Evolutionary conservation across 2,888 invertebrate species (phyloP).

Genomic region (Incurvaria masculella): DNA sequence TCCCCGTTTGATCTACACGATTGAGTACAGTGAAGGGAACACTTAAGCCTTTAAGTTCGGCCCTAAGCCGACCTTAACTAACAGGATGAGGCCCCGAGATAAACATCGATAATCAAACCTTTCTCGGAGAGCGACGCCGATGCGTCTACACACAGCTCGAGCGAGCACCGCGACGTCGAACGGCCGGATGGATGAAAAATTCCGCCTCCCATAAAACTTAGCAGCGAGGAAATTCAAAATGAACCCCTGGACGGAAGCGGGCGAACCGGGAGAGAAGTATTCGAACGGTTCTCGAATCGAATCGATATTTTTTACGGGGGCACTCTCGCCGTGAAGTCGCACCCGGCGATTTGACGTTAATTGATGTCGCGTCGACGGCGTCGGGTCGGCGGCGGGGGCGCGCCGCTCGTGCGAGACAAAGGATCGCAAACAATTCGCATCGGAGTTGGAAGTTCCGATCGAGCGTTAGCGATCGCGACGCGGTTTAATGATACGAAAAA

Average conservation of each 20-base stretch:
- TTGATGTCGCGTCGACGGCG: constrained; percentile 46
- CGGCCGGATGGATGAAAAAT: neutral
- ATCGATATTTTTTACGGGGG: neutral
- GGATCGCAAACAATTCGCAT: constrained; percentile 56
- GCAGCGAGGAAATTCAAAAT: neutral
- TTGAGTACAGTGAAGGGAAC: too few relatives aligned
- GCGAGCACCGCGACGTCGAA: too few relatives aligned
- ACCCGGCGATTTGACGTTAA: constrained; percentile 47
- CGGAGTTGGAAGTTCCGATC: constrained; percentile 53
- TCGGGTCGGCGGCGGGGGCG: constrained; percentile 26
- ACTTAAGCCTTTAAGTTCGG: too few relatives aligned
- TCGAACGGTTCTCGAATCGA: neutral
- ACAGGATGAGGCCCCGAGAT: too few relatives aligned
- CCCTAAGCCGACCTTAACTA: too few relatives aligned
- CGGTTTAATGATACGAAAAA: constrained; percentile 59
- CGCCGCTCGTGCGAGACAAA: constrained; percentile 40
- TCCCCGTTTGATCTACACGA: too few relatives aligned
- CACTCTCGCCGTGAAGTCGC: constrained; percentile 38
- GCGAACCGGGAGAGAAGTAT: too few relatives aligned
- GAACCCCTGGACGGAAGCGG: too few relatives aligned
- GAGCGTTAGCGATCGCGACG: constrained; percentile 52
- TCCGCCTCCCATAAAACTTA: neutral
- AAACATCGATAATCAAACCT: too few relatives aligned
- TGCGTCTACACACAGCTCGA: too few relatives aligned
- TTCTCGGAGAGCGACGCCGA: too few relatives aligned